Evolutionary conservation across 2,113 vertebrate genomes (phyloP).

Genomic region (Apaloderma vittatum): DNA sequence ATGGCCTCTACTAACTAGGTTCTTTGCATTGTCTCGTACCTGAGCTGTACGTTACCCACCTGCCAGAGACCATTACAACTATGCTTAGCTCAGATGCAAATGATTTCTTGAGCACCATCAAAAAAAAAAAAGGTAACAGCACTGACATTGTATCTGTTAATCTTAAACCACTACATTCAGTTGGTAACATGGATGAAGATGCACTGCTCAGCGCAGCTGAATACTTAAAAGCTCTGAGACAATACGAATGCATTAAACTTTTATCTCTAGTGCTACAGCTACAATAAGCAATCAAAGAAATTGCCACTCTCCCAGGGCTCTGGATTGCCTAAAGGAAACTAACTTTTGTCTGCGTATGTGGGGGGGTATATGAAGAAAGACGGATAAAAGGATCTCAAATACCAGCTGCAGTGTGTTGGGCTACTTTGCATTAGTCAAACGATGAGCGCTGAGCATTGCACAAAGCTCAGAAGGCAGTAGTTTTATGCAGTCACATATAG

Average conservation of each 20-base stretch:
- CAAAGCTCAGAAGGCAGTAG: neutral
- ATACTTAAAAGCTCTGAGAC: slow-evolving; percentile 52
- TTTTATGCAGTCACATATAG: neutral
- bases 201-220: neutral
- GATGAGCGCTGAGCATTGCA: neutral
- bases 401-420: slow-evolving; percentile 43
- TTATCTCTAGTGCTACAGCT: slow-evolving; percentile 55
- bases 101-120: neutral
- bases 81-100: neutral
- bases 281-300: slow-evolving; percentile 58
- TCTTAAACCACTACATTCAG: neutral
- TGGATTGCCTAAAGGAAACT: slow-evolving; percentile 50
- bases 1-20: neutral
- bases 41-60: slow-evolving; percentile 2
- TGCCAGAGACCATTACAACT: neutral
- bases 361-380: neutral
- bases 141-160: neutral
- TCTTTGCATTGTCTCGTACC: neutral
- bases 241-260: slow-evolving; percentile 52
- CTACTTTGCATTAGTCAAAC: slow-evolving; percentile 2
- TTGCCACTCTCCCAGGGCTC: slow-evolving; percentile 38
- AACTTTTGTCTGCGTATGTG: neutral
- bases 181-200: neutral
- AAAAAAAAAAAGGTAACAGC: neutral
- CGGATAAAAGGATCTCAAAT: slow-evolving; percentile 49